These are phyloP conservation scores for Donacobius atricapilla DNA, from an alignment of 2,113 vertebrate genomes.

Conservation along the genomic window DNA sequence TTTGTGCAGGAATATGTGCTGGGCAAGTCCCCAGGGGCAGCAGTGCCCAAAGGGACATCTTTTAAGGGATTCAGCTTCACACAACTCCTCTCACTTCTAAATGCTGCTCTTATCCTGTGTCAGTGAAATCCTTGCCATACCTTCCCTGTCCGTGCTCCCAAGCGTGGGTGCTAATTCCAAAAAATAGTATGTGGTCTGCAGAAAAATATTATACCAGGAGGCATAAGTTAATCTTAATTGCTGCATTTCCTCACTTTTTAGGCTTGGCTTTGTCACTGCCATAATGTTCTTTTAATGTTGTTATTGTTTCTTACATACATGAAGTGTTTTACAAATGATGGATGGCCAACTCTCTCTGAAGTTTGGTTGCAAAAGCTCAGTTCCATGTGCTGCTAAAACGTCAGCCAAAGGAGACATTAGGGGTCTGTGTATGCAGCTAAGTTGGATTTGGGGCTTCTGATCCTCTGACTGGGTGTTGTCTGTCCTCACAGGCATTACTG, in stretches of 20 bases:
- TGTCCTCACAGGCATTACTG: neutral
- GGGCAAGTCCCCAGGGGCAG: neutral
- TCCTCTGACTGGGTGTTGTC: neutral
- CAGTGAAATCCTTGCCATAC: neutral
- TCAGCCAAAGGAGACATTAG: constrained; percentile 18
- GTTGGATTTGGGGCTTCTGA: neutral
- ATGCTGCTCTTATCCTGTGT: neutral
- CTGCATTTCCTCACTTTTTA: neutral
- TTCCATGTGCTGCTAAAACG: neutral
- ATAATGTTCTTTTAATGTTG: constrained; percentile 44
- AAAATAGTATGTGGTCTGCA: constrained; percentile 10
- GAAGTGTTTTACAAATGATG: constrained; percentile 1
- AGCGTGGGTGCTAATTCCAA: constrained; percentile 23
- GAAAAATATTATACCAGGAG: neutral
- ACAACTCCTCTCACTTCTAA: neutral
- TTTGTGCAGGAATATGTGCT: neutral
- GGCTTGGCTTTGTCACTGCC: constrained; percentile 27
- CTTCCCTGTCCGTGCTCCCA: neutral
- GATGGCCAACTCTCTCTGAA: constrained; percentile 18
- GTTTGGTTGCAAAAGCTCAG: constrained; percentile 23
- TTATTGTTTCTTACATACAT: constrained; percentile 18
- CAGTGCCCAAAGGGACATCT: neutral
- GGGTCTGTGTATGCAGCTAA: neutral
- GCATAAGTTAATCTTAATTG: constrained; percentile 33
- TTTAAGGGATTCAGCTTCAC: neutral